Evolutionary conservation across 2,888 invertebrate species (phyloP), one percentile per base, ranked within the genome.

Genomic region (Phaonia tiefii): DNA sequence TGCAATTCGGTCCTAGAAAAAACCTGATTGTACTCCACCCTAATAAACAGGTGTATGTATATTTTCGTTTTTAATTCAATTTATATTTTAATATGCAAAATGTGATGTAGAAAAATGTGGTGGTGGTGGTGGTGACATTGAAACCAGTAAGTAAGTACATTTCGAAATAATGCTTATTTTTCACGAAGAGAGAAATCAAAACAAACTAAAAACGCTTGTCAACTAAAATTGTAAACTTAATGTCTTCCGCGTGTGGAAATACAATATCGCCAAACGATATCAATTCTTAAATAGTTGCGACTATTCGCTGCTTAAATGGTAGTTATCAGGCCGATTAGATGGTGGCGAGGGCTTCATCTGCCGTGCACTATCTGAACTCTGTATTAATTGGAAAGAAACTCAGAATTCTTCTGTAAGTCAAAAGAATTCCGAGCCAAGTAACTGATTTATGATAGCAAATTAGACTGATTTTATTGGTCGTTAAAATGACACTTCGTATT

Each of bases 81-180:
- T 67, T 44, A 8, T 51, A 75, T 67, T 69, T 79, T 79, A 79
- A 75, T 79, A 79, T 75, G 79, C 79, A 75, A 67, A 66, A 66
- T 72, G 75, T 67, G 72, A 79, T 72, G 49, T 79, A 49, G 66
- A 31, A 31, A 31, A 31, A 31, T 5, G 8, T 75, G 51, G 46
- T 79, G n/a, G n/a, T n/a, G n/a, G 58, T 66, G 51, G 22, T 67
- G 51, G 25, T 67, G 79, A 72, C 79, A 79, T 79, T 79, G 79
- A 72, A 79, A 58, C 67, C 66, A 54, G 42, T 31, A 31, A 31
- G 31, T 31, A 31, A n/a, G 4, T 71, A 37, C 66, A 67, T 51
- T 72, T 71, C 15, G 31, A 49, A 69, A 65, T 65, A 63, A 56
- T 65, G 17, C 56, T 73, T 66, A 39, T 60, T 63, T 42, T 42